phyloP scores from a whole-genome alignment of 64 coral and sea anemone species.

The Pocillopora damicornis region DNA sequence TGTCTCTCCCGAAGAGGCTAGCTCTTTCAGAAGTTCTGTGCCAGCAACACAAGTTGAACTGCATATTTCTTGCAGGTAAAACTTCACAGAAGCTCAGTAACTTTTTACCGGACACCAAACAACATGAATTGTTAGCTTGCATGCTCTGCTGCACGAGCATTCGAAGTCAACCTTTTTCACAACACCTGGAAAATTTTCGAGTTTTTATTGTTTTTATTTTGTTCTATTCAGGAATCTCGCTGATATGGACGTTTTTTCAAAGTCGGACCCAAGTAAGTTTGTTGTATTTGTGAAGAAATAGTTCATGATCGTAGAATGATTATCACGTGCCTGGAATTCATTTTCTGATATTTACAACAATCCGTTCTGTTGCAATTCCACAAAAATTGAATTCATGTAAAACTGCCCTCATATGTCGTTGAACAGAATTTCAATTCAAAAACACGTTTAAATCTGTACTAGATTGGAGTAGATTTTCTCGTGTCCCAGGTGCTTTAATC shows the following conservation, averaged over 20 bases:
- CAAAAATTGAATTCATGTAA: too few relatives aligned
- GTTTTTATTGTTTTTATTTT: neutral
- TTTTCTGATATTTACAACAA: too few relatives aligned
- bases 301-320: neutral
- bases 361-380: too few relatives aligned
- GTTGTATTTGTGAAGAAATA: neutral
- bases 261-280: conserved; percentile 80
- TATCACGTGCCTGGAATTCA: too few relatives aligned
- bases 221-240: conserved; percentile 57
- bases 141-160: neutral
- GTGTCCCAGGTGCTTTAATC: too few relatives aligned
- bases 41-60: conserved; percentile 84
- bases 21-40: conserved; percentile 25
- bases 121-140: neutral
- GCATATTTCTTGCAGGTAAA: conserved; percentile 72
- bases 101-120: neutral
- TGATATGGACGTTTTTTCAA: conserved; percentile 82
- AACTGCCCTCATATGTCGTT: too few relatives aligned
- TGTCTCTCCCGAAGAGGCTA: neutral
- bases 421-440: too few relatives aligned
- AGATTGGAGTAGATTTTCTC: too few relatives aligned
- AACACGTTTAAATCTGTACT: too few relatives aligned
- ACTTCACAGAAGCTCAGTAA: neutral
- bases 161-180: too few relatives aligned
- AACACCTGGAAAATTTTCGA: neutral